phyloP scores from a whole-genome alignment of 2,888 invertebrate genomes.

The Notodonta dromedarius region DNA sequence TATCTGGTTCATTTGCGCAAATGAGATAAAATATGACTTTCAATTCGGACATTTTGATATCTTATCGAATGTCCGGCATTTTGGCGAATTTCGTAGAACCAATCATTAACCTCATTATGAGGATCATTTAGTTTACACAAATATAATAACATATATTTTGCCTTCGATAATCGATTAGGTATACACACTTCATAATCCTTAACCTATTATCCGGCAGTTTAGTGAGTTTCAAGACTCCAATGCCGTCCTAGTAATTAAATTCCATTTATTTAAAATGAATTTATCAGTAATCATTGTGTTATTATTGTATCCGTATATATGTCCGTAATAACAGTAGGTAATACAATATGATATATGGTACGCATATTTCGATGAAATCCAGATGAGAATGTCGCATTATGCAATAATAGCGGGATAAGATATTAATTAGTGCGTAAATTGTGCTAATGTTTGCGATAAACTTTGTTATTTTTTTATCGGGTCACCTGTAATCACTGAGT shows the following conservation, averaged over 20 bases:
- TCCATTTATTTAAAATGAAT: no score
- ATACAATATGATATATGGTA: no score
- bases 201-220: no score
- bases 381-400: not conserved
- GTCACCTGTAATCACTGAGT: not conserved
- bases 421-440: constrained; percentile 3
- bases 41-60: constrained; percentile 18
- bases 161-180: no score
- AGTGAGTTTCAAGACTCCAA: no score
- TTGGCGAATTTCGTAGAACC: not conserved
- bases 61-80: not conserved
- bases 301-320: no score
- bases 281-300: no score
- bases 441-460: not conserved
- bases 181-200: no score
- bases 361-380: not conserved
- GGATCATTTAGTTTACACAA: not conserved
- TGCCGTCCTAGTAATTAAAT: no score
- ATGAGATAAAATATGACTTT: constrained; percentile 54
- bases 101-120: not conserved
- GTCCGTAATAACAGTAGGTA: no score
- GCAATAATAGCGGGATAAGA: not conserved
- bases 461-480: not conserved
- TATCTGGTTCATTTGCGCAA: constrained; percentile 56
- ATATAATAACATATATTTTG: not conserved